phyloP scores from a whole-genome alignment of 64 coral and sea anemone genomes.

The Pocillopora damicornis region DNA sequence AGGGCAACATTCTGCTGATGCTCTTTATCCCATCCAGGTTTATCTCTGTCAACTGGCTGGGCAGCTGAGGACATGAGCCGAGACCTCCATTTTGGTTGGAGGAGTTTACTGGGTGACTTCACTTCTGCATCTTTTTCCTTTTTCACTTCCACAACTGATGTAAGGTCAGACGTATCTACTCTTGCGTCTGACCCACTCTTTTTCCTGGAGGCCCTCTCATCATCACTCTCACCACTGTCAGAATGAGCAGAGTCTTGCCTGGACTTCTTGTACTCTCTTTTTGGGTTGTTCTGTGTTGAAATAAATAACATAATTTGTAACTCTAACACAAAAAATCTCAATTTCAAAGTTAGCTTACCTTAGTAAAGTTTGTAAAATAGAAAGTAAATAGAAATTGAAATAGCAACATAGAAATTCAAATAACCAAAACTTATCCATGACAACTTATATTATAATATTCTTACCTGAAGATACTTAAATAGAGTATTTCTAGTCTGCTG shows the following conservation, averaged over 20 bases:
- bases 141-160: constrained; percentile 12
- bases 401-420: too few relatives aligned
- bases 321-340: too few relatives aligned
- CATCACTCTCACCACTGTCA: constrained; percentile 27
- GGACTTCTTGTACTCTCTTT: constrained; percentile 17
- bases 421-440: neutral
- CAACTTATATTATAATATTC: neutral
- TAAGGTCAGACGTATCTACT: neutral
- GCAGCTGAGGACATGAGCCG: constrained; percentile 46
- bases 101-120: constrained; percentile 11
- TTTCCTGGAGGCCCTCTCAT: neutral
- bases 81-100: constrained; percentile 40
- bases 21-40: constrained; percentile 65
- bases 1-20: constrained; percentile 55
- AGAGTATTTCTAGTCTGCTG: neutral
- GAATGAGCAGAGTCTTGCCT: constrained; percentile 4
- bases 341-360: too few relatives aligned
- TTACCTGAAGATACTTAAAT: constrained; percentile 16
- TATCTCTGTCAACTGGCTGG: constrained; percentile 55
- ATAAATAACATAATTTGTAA: neutral
- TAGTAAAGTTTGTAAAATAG: too few relatives aligned
- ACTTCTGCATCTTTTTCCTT: constrained; percentile 38
- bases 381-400: too few relatives aligned
- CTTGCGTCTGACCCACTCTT: neutral
- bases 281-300: constrained; percentile 3